Base-by-base conservation (phyloP, 1,140 invertebrate genomes). In the Dendroctonus valens region DNA sequence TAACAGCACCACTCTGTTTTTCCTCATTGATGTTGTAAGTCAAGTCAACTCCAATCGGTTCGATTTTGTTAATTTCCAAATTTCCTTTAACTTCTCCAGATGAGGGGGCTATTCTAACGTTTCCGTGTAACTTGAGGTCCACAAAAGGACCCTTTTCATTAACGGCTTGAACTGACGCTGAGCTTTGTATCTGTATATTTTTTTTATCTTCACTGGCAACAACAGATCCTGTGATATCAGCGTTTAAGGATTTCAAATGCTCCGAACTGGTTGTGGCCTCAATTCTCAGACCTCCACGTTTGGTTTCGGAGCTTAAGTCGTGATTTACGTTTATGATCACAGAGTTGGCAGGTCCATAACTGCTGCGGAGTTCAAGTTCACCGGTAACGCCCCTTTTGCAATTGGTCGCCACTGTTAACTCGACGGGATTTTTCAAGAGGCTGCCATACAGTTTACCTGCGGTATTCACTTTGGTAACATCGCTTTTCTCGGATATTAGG, bases 211-310 rank as follows among this genome's bases (percentile, higher is more conserved):
- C 54, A 5, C 46, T 51, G 41, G 60, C 58, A 50, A 51, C 38
- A 39, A 72, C 37, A 12, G 65, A 69, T 54, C 59, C 78, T 69
- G 9, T 73, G 40, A 63, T 75, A 65, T 65, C 78, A 57, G 69
- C 76, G 73, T 76, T 84, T 44, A 75, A 5, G 12, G 81, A 78
- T 53, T 83, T 84, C 2, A 89, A 46, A 46, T 81, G 83, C 0
- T 83, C 81, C 44, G 76, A 79, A 0, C 85, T 84, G 1, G 81
- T 71, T 46, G 80, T 78, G 0, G 82, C 44, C 8, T 82, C 80
- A 0, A 80, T 42, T 0, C 73, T 66, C 6, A 79, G 8, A 0
- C 80, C 78, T 11, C 75, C 70, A 59, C 86, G 84, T 67, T 76
- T 79, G 9, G 69, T 74, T 4, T 65, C 41, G 37, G 72, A 73